Evolutionary conservation across 2,888 invertebrate genomes (phyloP), one percentile per base, ranked within the genome.

Genomic region (Torymus tubicola): DNA sequence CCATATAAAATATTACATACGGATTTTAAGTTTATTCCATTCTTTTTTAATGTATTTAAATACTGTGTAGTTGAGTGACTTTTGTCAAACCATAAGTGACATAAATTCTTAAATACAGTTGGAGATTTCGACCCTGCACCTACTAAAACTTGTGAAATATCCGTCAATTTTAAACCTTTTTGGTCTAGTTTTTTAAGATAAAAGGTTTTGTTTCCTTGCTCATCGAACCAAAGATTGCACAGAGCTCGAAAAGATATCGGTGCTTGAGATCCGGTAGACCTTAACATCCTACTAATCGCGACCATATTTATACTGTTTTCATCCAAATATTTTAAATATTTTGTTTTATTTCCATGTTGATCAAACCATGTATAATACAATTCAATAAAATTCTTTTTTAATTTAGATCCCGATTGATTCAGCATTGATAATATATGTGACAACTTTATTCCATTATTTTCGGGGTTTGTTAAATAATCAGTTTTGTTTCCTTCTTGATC

Each of bases 141-240:
- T 24, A 13, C 14, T 24, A 78, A 65, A 58, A 78, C 60, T 8
- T 57, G 53, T 2, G 50, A 50, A 3, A 78, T 24, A 16, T 42
- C 58, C 14, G 50, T 13, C 11, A 71, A 0, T 58, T 21, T 24
- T 21, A 72, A 12, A 14, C 55, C 42, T 16, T 53, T 8, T 31
- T 72, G n/a, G 24, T 70, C 64, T 0, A 78, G 13, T 60, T 11
- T 14, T 53, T 42, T 52, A 0, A 70, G 63, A 70, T 58, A 70
- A 2, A 58, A n/a, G 13, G 60, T 53, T 61, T 64, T 64, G n/a
- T 57, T 64, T 24, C 64, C 73, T 2, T 31, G 1, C 50, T 64
- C 42, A n/a, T 52, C 63, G n/a, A 74, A 74, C 73, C 64, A 74
- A 2, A 67, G 13, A 31, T 67, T n/a, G n/a, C 50, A 60, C 8